Percentiles rank a stretch among this genome's conserved stretches.
Evolutionary conservation across 1,140 invertebrate genomes (phyloP).

Genomic region (Cydia fagiglandana): DNA sequence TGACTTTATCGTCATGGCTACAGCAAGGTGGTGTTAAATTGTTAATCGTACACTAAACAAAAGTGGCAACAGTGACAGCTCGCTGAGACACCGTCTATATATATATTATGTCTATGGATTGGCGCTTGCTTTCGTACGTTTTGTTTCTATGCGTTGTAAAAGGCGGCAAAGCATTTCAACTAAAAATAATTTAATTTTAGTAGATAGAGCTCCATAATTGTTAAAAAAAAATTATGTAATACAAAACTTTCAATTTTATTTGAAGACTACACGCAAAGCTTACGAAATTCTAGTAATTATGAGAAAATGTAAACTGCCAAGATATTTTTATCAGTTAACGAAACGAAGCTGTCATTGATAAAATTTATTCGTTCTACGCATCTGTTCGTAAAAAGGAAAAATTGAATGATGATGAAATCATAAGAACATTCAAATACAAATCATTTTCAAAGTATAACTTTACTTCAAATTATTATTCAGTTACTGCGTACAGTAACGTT

Average conservation of each 20-base stretch:
- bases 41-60: no score
- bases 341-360: conserved; percentile 17
- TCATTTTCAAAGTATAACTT: no score
- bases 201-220: background rate
- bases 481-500: no score
- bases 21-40: no score
- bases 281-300: background rate
- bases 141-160: background rate
- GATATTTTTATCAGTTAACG: background rate
- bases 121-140: conserved; percentile 24
- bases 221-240: background rate
- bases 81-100: no score
- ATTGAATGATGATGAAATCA: no score
- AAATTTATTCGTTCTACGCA: background rate
- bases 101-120: no score
- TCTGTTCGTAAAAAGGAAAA: background rate
- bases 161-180: background rate
- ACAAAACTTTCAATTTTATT: background rate
- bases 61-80: no score
- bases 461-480: no score
- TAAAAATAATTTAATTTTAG: background rate
- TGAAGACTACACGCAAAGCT: background rate
- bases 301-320: background rate
- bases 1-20: no score
- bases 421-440: no score